These are phyloP conservation scores for Cyrtorhinus lividipennis DNA, from an alignment of 1,140 invertebrate genomes.

Conservation along the genomic window DNA sequence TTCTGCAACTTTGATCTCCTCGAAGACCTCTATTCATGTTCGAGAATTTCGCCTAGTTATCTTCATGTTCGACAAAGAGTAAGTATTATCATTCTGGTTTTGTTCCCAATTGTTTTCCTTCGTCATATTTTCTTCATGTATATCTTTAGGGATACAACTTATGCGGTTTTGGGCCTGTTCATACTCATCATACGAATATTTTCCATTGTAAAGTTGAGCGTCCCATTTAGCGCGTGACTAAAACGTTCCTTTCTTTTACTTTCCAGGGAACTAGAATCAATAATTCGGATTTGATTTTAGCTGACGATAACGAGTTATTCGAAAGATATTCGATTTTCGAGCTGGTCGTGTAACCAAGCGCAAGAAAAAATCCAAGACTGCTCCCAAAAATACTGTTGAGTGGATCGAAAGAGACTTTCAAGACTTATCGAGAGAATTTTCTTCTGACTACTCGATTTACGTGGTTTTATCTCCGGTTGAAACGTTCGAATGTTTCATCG, in stretches of 20 bases:
- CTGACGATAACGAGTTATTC: not conserved
- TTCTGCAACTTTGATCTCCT: not conserved
- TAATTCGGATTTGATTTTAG: not conserved
- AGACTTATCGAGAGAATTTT: not conserved
- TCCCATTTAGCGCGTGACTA: not conserved
- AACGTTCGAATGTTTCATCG: constrained; percentile 8
- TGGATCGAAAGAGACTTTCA: not conserved
- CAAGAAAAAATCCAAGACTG: not conserved
- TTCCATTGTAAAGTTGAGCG: not conserved
- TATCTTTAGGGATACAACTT: not conserved
- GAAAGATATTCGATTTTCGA: not conserved
- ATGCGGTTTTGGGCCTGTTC: not conserved
- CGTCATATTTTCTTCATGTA: not conserved
- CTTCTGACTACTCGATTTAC: not conserved
- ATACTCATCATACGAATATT: not conserved
- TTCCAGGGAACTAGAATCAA: not conserved
- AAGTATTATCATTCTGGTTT: not conserved
- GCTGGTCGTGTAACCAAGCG: not conserved
- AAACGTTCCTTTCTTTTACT: not conserved
- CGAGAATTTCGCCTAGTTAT: not conserved
- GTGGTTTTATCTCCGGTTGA: not conserved
- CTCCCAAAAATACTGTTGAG: not conserved
- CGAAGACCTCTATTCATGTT: not conserved
- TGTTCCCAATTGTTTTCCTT: not conserved
- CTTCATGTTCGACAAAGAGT: not conserved